Conservation (phyloP, 2,797 vertebrate species). For the Tadarida brasiliensis region DNA sequence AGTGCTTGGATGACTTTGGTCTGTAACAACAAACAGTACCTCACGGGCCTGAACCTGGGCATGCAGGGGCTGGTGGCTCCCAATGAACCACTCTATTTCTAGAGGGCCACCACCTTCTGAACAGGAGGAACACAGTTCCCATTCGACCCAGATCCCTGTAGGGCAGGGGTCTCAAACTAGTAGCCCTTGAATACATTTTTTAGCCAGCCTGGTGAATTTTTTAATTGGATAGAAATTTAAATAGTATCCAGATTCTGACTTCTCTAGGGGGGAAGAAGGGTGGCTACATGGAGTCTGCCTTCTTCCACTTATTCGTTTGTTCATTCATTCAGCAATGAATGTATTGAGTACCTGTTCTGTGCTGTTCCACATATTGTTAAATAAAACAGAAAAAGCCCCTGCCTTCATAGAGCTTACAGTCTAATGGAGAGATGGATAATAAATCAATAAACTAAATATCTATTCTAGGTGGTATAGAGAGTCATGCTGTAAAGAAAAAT, state of each 20-base stretch:
- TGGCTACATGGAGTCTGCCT: neutral
- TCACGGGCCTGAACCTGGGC: conserved; percentile 3
- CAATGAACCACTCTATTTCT: neutral
- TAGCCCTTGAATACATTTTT: neutral
- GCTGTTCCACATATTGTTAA: neutral
- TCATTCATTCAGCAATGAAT: neutral
- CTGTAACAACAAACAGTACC: conserved; percentile 77
- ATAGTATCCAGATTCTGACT: conserved; percentile 39
- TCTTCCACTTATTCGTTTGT: neutral
- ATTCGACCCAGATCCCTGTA: neutral
- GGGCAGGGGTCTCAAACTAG: neutral
- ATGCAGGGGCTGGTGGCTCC: neutral
- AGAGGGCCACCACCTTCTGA: neutral
- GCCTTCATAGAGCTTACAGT: neutral
- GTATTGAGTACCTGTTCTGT: neutral
- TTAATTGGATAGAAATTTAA: conserved; percentile 7
- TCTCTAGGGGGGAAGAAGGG: neutral
- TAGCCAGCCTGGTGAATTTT: neutral
- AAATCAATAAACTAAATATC: neutral
- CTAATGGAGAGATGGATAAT: neutral
- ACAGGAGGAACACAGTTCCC: neutral
- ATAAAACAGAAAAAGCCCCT: neutral
- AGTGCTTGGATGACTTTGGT: conserved; percentile 71
- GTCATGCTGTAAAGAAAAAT: neutral
- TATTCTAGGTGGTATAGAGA: neutral